Evolutionary conservation across 2,888 invertebrate genomes (phyloP), one percentile per base, ranked within the genome.

Genomic region (Teinopalpus imperialis): DNA sequence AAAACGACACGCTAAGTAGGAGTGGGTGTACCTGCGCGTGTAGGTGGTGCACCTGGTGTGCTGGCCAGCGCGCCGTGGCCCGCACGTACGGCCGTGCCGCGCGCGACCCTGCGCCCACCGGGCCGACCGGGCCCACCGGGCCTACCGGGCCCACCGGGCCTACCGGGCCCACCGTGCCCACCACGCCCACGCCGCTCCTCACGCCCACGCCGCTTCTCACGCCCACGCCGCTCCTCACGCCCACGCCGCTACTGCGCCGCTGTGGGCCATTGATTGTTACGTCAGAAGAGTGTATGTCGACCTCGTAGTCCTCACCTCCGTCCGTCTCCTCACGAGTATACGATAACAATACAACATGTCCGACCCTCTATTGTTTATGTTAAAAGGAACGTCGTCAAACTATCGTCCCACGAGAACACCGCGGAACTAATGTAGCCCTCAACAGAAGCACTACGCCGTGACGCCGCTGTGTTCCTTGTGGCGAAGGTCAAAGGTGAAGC

Each of bases 31-130:
- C 80, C 76, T 89, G 89, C 69, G 92, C 92, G 92, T 95, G 95
- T 72, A 93, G 92, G 57, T 90, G 90, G 43, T 95, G 94, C 57
- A 94, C 91, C 21, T 56, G 52, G 50, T 94, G 81, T 63, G 92
- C 91, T 48, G 92, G 92, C 63, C 94, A 94, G 50, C 93, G 91
- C 29, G 94, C 94, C 42, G 95, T 94, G 57, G 94, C 94, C 8
- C 90, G 85, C 61, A 90, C 89, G 66, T 90, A 81, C 4, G 77
- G 77, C 6, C 80, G 69, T 18, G 74, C 66, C 24, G 66, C 69
- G 0, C 75, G 66, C 4, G 68, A 57, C n/a, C 59, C 61, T 10
- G 64, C 58, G 1, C 65, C 66, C 56, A 69, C 69, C 32, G 66
- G 69, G 45, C 69, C 67, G 51, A 62, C 69, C 47, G 69, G 69